A percentile compares a stretch with the other conserved stretches of the same genome.
Conservation (phyloP, 2,797 vertebrate genomes). For the Squalus acanthias region DNA sequence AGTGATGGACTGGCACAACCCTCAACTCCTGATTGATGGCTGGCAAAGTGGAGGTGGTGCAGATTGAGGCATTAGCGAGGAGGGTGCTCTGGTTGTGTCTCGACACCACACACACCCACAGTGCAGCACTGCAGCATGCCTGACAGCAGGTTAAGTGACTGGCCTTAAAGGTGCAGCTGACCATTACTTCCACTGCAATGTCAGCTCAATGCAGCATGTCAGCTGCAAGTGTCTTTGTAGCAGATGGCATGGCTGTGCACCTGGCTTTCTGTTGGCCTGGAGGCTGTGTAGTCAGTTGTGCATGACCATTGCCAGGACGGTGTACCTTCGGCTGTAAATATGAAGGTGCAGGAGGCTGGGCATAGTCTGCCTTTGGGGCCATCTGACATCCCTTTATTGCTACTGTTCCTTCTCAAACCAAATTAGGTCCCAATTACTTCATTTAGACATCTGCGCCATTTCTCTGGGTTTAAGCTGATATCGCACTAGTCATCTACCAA, state of each 20-base stretch:
- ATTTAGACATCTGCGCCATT: not conserved
- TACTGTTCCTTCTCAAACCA: not conserved
- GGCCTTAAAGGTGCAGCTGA: not conserved
- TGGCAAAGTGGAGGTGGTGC: not conserved
- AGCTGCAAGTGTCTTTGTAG: not conserved
- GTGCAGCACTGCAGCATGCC: not conserved
- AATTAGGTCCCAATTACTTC: not conserved
- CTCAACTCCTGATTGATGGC: not conserved
- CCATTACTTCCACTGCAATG: not conserved
- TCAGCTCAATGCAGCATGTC: not conserved
- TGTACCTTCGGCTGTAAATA: not conserved
- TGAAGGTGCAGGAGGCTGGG: not conserved
- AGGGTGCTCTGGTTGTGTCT: not conserved
- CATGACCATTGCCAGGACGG: not conserved
- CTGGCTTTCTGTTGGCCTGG: not conserved
- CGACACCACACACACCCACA: not conserved
- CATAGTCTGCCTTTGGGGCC: not conserved
- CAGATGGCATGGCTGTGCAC: not conserved
- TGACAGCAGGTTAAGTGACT: not conserved
- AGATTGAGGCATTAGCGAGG: not conserved
- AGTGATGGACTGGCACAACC: not conserved
- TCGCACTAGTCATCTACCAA: not conserved
- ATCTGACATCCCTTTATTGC: not conserved
- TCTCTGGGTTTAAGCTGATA: not conserved
- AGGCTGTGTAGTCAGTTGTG: not conserved